Conservation (phyloP, 2,113 vertebrate species). For the Panthera uncia region DNA sequence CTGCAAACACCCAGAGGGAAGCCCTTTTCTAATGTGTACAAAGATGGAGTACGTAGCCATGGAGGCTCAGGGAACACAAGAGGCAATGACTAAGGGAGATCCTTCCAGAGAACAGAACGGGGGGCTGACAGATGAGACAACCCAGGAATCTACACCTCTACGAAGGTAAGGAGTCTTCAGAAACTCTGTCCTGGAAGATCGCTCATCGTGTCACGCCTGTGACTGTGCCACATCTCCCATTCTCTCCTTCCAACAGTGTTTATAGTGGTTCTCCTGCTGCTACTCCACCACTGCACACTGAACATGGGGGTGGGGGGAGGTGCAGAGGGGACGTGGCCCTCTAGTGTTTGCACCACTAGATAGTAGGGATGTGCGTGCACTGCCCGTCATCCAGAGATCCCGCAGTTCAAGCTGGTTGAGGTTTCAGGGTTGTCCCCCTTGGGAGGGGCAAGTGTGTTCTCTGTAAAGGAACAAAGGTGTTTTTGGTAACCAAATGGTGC, state of each 20-base stretch:
- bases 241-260: not conserved
- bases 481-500: not conserved
- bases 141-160: not conserved
- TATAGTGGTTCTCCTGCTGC: too few species aligned
- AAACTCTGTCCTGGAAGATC: not conserved
- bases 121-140: not conserved
- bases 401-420: not conserved
- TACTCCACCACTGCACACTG: accelerated
- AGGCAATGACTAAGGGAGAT: not conserved
- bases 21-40: not conserved
- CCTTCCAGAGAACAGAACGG: not conserved
- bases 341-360: not conserved
- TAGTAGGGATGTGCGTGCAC: not conserved
- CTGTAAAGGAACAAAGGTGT: not conserved
- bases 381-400: not conserved
- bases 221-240: not conserved
- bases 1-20: not conserved
- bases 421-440: not conserved
- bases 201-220: not conserved
- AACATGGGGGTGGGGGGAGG: accelerated
- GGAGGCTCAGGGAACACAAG: not conserved
- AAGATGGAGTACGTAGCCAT: not conserved
- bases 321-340: not conserved
- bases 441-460: not conserved
- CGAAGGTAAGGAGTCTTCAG: not conserved